Evolutionary conservation across 2,888 invertebrate genomes (phyloP).

Genomic region (Nectonema munidae): DNA sequence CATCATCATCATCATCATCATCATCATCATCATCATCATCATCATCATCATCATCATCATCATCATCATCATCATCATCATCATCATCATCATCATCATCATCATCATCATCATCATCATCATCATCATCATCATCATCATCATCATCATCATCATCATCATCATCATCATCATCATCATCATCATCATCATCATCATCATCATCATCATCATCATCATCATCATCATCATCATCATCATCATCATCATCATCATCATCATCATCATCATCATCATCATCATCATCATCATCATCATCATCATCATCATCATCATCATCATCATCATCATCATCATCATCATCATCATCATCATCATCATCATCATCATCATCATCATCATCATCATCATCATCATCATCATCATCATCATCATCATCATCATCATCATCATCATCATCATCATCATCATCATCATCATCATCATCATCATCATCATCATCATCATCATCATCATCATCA

Average conservation of each 20-base stretch:
- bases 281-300: conserved; percentile 5
- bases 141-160: conserved; percentile 5
- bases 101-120: too few relatives aligned
- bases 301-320: conserved; percentile 5
- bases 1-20: too few relatives aligned
- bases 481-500: conserved; percentile 5
- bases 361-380: conserved; percentile 5
- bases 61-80: too few relatives aligned
- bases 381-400: conserved; percentile 5
- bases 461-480: conserved; percentile 5
- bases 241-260: conserved; percentile 5
- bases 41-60: too few relatives aligned
- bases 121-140: conserved; percentile 5
- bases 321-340: conserved; percentile 5
- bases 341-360: conserved; percentile 5
- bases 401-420: conserved; percentile 5
- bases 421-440: conserved; percentile 5
- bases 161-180: conserved; percentile 5
- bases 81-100: too few relatives aligned
- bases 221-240: conserved; percentile 5
- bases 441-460: conserved; percentile 5
- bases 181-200: conserved; percentile 5
- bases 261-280: conserved; percentile 5
- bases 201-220: conserved; percentile 5
- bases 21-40: too few relatives aligned